Percentiles rank a stretch among this genome's conserved stretches.
phyloP scores from a whole-genome alignment of 2,888 invertebrate species.

The Drosophila aldrichi region DNA sequence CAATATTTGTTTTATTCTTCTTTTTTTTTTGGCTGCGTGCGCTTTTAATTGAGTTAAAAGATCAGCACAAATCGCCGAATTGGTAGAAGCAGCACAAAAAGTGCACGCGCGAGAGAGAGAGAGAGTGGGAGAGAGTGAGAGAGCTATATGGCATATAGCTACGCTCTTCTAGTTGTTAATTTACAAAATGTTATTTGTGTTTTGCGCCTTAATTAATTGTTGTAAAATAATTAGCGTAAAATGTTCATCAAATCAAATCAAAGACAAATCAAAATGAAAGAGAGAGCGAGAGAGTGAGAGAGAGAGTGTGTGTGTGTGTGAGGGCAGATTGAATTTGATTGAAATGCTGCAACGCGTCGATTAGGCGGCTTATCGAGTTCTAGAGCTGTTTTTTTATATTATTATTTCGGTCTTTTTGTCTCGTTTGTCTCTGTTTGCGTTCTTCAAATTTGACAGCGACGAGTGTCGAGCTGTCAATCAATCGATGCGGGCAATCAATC shows the following conservation, averaged over 20 bases:
- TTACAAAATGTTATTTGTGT: slow-evolving; percentile 65
- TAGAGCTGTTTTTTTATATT: slow-evolving; percentile 4
- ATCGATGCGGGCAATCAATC: slow-evolving; percentile 47
- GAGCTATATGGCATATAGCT: slow-evolving; percentile 11
- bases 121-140: background rate
- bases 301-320: background rate
- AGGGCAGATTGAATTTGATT: slow-evolving; percentile 7
- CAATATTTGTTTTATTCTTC: background rate
- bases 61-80: slow-evolving; percentile 67
- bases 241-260: slow-evolving; percentile 66
- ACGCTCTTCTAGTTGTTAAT: slow-evolving; percentile 13
- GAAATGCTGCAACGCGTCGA: slow-evolving; percentile 4
- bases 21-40: slow-evolving; percentile 61
- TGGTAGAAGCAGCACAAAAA: slow-evolving; percentile 18
- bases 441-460: slow-evolving; percentile 80
- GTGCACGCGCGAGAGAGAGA: background rate
- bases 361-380: slow-evolving; percentile 7
- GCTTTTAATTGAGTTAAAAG: slow-evolving; percentile 80
- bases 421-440: slow-evolving; percentile 1
- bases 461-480: slow-evolving; percentile 82
- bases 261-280: no score
- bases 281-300: background rate
- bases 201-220: slow-evolving; percentile 79
- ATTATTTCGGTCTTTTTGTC: slow-evolving; percentile 8
- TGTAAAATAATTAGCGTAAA: slow-evolving; percentile 81